These are phyloP conservation scores for Bombus impatiens DNA, from an alignment of 1,140 invertebrate species.

Conservation along the genomic window DNA sequence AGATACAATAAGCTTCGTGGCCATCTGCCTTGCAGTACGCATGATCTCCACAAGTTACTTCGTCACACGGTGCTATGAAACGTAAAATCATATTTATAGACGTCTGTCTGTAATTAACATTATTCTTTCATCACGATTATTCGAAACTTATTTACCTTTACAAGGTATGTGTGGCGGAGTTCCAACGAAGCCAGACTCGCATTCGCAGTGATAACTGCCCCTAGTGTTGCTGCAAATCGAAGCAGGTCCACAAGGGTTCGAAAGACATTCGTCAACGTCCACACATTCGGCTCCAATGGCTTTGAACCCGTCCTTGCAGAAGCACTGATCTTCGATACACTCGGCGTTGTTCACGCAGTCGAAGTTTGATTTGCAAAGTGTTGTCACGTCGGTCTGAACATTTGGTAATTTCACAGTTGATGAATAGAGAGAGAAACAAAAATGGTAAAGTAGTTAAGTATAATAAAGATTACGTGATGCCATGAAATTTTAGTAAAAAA, in stretches of 20 bases:
- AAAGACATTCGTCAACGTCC: conserved; percentile 92
- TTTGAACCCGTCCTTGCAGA: conserved; percentile 94
- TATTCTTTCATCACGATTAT: neutral
- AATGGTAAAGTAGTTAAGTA: neutral
- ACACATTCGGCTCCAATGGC: conserved; percentile 89
- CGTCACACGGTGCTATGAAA: conserved; percentile 91
- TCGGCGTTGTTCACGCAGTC: conserved; percentile 96
- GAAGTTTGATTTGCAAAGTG: conserved; percentile 93
- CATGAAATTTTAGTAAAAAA: too few species aligned
- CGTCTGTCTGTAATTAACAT: neutral
- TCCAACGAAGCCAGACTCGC: conserved; percentile 92
- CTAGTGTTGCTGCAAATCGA: conserved; percentile 92
- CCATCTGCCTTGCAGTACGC: conserved; percentile 95
- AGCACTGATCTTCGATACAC: conserved; percentile 94
- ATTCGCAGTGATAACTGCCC: conserved; percentile 94
- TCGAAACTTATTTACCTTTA: conserved; percentile 83
- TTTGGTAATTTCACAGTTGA: neutral
- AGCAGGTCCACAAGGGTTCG: conserved; percentile 90
- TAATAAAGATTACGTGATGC: too few species aligned
- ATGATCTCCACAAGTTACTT: conserved; percentile 93
- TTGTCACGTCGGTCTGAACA: conserved; percentile 89
- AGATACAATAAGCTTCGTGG: conserved; percentile 94
- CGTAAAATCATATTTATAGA: neutral
- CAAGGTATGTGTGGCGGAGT: conserved; percentile 90
- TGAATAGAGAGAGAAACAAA: conserved; percentile 54